Conservation (phyloP, 2,888 invertebrate species). For the Abscondita cerata region DNA sequence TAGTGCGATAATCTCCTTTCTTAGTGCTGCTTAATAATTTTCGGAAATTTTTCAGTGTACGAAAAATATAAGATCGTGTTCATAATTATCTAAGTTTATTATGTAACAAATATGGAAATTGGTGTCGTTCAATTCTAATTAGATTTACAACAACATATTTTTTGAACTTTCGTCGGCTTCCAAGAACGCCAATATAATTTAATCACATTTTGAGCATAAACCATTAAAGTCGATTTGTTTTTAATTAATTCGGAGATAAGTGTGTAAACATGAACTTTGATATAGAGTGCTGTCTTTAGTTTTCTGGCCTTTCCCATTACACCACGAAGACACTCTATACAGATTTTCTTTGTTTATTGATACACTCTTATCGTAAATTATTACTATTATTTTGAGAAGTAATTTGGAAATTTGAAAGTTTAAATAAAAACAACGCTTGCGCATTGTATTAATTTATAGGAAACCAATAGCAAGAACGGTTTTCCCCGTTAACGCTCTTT, state of each 20-base stretch:
- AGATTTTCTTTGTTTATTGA: constrained; percentile 1
- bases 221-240: too few species aligned
- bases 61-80: too few species aligned
- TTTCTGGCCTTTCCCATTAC: neutral
- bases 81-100: too few species aligned
- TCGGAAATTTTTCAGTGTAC: too few species aligned
- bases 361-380: neutral
- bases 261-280: constrained; percentile 6
- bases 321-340: neutral
- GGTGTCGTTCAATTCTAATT: too few species aligned
- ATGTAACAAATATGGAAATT: too few species aligned
- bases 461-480: constrained; percentile 8
- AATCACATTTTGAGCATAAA: too few species aligned
- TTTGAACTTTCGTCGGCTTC: too few species aligned
- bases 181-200: too few species aligned
- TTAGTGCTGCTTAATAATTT: too few species aligned
- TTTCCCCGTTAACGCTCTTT: neutral
- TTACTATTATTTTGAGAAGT: neutral
- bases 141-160: too few species aligned
- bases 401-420: constrained; percentile 4
- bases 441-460: neutral
- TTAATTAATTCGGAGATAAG: neutral
- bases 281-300: neutral
- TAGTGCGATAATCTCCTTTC: too few species aligned
- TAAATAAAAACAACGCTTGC: constrained; percentile 2